Evolutionary conservation across 1,140 invertebrate species (phyloP), one percentile per base, ranked within the genome.

Genomic region (Parasteatoda tepidariorum): DNA sequence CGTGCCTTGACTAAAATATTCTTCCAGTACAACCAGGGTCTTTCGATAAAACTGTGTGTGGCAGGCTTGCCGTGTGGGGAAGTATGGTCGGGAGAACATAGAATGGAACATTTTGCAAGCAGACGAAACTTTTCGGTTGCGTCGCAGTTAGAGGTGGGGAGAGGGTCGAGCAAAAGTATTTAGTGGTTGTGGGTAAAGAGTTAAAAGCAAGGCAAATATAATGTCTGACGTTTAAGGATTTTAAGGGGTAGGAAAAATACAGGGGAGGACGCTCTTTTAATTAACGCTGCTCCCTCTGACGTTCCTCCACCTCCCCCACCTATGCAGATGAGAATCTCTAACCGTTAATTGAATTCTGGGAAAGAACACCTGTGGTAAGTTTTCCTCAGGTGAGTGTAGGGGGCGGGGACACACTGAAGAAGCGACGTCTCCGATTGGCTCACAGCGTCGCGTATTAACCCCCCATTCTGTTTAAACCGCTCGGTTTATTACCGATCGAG

Each of bases 301-400:
- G 33, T 67, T 34, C 26, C 41, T 33, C 38, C 33, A 48, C 26
- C 64, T 55, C 62, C 73, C 33, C 70, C 30, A 33, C 73, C 59
- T 74, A 75, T 75, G 73, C 59, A 75, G 73, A 79, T 79, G 75
- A 79, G 75, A 68, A 71, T 70, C 48, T 70, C 48, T 62, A 68
- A 57, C 64, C 78, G 78, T 81, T 81, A 81, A 81, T 81, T 81
- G 78, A 81, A 81, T 81, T 81, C 78, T 81, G 78, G 78, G 78
- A 81, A 81, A 81, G 78, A 81, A 81, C 78, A 81, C 78, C 78
- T 81, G 78, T 68, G 41, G 66, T 54, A 81, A 81, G 78, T 81
- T 81, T 81, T 81, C 78, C 78, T 62, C 78, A 81, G 78, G 78
- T 81, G 64, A 81, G 75, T 34, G 22, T 7, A 41, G 73, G 73